These are phyloP conservation scores for Drosophila pectinifera DNA, from an alignment of 1,140 invertebrate genomes.

Conservation along the genomic window DNA sequence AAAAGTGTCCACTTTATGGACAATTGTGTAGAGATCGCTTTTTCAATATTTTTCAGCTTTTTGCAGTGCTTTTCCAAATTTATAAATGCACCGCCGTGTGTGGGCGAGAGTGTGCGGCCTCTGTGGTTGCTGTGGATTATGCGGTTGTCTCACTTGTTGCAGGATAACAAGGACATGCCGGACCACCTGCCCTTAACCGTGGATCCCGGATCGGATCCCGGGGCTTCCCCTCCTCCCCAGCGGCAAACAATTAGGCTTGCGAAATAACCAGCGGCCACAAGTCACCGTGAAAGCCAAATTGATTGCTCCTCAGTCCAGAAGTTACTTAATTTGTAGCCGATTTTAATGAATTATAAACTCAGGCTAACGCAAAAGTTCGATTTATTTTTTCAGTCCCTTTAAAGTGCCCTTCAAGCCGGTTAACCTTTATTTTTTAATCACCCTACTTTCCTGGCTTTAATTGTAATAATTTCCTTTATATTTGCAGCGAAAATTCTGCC, in stretches of 20 bases:
- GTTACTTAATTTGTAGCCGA: not conserved
- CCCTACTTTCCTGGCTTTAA: too few species aligned
- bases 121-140: constrained; percentile 78
- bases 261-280: constrained; percentile 15
- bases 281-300: constrained; percentile 6
- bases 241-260: constrained; percentile 19
- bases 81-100: constrained; percentile 68
- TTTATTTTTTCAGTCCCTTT: too few species aligned
- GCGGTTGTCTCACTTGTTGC: constrained; percentile 78
- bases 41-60: constrained; percentile 79
- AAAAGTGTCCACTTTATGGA: constrained; percentile 53
- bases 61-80: constrained; percentile 56
- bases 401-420: too few species aligned
- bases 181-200: constrained; percentile 20
- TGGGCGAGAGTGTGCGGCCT: constrained; percentile 56
- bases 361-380: too few species aligned
- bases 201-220: not conserved
- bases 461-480: not conserved
- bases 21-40: constrained; percentile 75
- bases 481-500: not conserved
- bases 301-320: not conserved
- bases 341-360: too few species aligned
- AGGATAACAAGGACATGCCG: constrained; percentile 14
- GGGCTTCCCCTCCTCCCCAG: too few species aligned
- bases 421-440: too few species aligned